Conservation (phyloP, 2,888 invertebrate genomes). For the Hirtodrosophila histrioides region DNA sequence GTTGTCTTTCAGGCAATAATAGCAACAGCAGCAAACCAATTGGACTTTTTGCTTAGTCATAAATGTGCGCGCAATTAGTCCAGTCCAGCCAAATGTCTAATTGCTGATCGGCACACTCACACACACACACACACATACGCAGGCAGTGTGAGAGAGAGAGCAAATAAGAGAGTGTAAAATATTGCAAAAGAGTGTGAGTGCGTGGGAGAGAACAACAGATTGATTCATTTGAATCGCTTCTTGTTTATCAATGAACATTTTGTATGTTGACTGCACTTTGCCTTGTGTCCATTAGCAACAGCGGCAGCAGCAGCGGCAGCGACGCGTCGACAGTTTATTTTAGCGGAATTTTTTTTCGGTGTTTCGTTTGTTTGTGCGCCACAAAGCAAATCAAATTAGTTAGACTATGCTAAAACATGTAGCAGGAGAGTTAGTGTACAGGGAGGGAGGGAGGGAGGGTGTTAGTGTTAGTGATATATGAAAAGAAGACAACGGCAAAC, state of each 20-base stretch:
- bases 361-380: constrained; percentile 27
- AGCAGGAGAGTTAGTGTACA: constrained; percentile 10
- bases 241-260: constrained; percentile 58
- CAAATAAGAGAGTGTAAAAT: neutral
- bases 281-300: constrained; percentile 48
- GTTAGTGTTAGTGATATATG: neutral
- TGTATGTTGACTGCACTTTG: constrained; percentile 50
- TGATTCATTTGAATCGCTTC: constrained; percentile 32
- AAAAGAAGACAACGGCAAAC: constrained; percentile 26
- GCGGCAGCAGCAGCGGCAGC: constrained; percentile 5
- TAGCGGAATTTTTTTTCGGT: constrained; percentile 32
- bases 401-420: constrained; percentile 55
- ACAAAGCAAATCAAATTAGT: constrained; percentile 65
- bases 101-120: constrained; percentile 34
- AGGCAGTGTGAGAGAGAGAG: neutral
- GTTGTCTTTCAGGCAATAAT: constrained; percentile 22
- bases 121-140: constrained; percentile 1
- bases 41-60: constrained; percentile 73
- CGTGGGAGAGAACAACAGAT: constrained; percentile 34
- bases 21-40: constrained; percentile 43
- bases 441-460: neutral
- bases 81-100: constrained; percentile 46
- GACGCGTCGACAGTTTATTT: constrained; percentile 18
- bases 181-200: constrained; percentile 3
- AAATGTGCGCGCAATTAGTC: constrained; percentile 64